Evolutionary conservation across 2,888 invertebrate genomes (phyloP).

Genomic region (Mythimna ferrago): DNA sequence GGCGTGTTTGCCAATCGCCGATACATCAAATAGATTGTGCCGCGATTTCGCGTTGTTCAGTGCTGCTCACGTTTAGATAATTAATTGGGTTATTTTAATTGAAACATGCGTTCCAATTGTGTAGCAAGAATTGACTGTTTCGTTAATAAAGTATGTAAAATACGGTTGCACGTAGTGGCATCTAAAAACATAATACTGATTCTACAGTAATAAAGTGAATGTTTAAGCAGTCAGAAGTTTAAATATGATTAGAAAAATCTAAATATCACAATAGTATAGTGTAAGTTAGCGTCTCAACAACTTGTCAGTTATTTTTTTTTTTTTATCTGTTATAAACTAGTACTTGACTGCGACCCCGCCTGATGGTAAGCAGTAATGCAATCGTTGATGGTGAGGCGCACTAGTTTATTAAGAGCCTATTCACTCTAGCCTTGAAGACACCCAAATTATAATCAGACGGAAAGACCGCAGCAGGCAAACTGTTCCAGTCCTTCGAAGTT

Average conservation of each 20-base stretch:
- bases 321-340: no score
- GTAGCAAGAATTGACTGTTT: neutral
- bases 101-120: slow-evolving; percentile 15
- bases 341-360: no score
- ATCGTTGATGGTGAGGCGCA: no score
- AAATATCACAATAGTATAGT: neutral
- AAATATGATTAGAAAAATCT: neutral
- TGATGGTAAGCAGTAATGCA: no score
- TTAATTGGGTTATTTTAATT: slow-evolving; percentile 49
- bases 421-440: no score
- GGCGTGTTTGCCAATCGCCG: slow-evolving; percentile 42
- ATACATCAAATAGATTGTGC: slow-evolving; percentile 59
- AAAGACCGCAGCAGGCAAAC: no score
- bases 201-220: neutral
- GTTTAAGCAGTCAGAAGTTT: neutral
- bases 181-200: neutral
- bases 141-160: neutral
- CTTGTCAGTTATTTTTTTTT: no score
- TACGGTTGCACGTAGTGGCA: neutral
- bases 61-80: slow-evolving; percentile 39
- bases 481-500: no score
- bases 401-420: no score
- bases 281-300: neutral
- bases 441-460: no score
- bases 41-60: slow-evolving; percentile 54